Evolutionary conservation across 2,113 vertebrate genomes (phyloP).

Genomic region (Syngnathus scovelli): DNA sequence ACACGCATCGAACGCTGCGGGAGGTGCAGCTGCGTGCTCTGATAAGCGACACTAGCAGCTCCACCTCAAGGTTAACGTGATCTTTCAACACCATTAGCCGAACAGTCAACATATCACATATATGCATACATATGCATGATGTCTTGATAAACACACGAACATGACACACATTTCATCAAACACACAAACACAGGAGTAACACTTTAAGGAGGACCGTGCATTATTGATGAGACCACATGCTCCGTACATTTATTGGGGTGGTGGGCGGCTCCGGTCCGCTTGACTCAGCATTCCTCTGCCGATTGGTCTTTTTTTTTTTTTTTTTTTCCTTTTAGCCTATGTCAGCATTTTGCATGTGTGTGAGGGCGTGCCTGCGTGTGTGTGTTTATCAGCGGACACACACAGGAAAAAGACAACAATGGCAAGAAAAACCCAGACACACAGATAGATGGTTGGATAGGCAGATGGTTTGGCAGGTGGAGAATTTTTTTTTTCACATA

Average conservation of each 20-base stretch:
- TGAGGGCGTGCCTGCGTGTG: conserved; percentile 21
- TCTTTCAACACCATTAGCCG: conserved; percentile 18
- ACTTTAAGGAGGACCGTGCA: conserved; percentile 57
- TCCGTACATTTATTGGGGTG: conserved; percentile 54
- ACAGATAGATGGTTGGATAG: not conserved
- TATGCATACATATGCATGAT: conserved; percentile 2
- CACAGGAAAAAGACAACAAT: conserved; percentile 29
- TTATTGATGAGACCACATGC: conserved; percentile 73
- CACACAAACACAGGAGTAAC: conserved; percentile 9
- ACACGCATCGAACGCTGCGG: conserved; percentile 31
- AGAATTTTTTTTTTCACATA: not conserved
- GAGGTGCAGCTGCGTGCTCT: conserved; percentile 44
- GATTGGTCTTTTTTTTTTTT: conserved; percentile 31
- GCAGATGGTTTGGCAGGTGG: not conserved
- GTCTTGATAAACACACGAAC: conserved; percentile 7
- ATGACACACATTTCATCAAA: conserved; percentile 1
- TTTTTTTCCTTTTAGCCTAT: conserved; percentile 37
- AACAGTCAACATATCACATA: conserved; percentile 5
- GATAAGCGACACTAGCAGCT: conserved; percentile 46
- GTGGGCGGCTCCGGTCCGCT: conserved; percentile 45
- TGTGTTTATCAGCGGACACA: conserved; percentile 11
- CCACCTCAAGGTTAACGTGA: conserved; percentile 38
- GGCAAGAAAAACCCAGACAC: conserved; percentile 32
- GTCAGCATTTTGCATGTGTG: conserved; percentile 55
- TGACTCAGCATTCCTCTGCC: conserved; percentile 70